Evolutionary conservation across 2,113 vertebrate species (phyloP).

Genomic region (Neoarius graeffei): DNA sequence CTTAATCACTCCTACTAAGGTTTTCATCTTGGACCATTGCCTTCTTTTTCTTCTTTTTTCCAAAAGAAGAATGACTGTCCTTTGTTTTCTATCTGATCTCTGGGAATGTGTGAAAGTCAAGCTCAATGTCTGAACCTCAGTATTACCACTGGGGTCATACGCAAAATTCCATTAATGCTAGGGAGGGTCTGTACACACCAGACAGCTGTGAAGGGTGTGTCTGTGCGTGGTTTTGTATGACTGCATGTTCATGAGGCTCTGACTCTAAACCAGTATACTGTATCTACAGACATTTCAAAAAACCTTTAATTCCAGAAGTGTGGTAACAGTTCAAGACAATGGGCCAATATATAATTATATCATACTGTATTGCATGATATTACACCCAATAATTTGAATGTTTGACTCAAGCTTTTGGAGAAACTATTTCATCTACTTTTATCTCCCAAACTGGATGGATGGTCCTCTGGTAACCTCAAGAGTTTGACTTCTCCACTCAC

Average conservation of each 20-base stretch:
- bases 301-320: background rate
- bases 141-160: slow-evolving; percentile 23
- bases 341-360: background rate
- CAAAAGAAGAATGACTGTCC: background rate
- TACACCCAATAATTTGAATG: background rate
- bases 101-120: slow-evolving; percentile 36
- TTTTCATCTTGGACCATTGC: background rate
- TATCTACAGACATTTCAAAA: slow-evolving; percentile 6
- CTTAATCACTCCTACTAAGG: background rate
- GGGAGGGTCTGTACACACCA: slow-evolving; percentile 43
- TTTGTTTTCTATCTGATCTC: slow-evolving; percentile 29
- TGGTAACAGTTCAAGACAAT: background rate
- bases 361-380: background rate
- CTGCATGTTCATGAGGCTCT: background rate
- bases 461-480: no score
- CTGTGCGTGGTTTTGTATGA: slow-evolving; percentile 11
- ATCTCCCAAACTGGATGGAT: background rate
- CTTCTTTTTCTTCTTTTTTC: background rate
- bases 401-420: background rate
- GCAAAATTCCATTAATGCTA: slow-evolving; percentile 52
- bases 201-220: slow-evolving; percentile 16
- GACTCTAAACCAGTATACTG: slow-evolving; percentile 1
- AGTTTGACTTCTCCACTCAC: no score
- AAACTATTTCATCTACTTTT: background rate
- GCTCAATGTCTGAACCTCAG: background rate